Evolutionary conservation across 2,888 invertebrate genomes (phyloP), one percentile per base, ranked within the genome.

Genomic region (Megastigmus dorsalis): DNA sequence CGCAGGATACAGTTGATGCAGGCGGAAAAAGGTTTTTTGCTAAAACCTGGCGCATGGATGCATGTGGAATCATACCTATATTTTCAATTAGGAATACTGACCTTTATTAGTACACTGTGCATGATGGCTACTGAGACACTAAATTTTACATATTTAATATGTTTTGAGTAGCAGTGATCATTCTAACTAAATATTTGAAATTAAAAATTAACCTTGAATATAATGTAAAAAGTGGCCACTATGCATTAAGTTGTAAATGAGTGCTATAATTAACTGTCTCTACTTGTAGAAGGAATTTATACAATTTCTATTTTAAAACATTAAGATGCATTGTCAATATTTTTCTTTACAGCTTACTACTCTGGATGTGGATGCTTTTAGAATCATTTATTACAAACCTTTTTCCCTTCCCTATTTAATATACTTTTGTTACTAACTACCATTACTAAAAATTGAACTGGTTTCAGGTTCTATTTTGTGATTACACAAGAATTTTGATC

Each of bases 21-120:
- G 78, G 79, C 77, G 86, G 84, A 81, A 88, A 87, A 86, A 88
- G 88, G 88, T 88, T 83, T 80, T 69, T 68, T 57, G 20, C 26
- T 63, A 65, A 81, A 78, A 82, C 77, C 78, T 80, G 78, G 80
- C n/a, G 52, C 81, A 84, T 82, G 79, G 77, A 77, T 79, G 82
- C 84, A 84, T 83, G 83, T 74, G 66, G 77, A 76, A 59, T 59
- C 9, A 26, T 71, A 43, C 18, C 36, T 43, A 20, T 48, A 10
- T 48, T 48, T 4, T 65, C 33, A 48, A 9, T 45, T 45, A 48
- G n/a, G 3, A 45, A 62, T n/a, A n/a, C n/a, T n/a, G n/a, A n/a
- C n/a, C n/a, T n/a, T n/a, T n/a, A n/a, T n/a, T n/a, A n/a, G n/a
- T n/a, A n/a, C n/a, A n/a, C n/a, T n/a, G n/a, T n/a, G 9, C 13